phyloP scores from a whole-genome alignment of 1,140 invertebrate species.

The Sitobion miscanthi region DNA sequence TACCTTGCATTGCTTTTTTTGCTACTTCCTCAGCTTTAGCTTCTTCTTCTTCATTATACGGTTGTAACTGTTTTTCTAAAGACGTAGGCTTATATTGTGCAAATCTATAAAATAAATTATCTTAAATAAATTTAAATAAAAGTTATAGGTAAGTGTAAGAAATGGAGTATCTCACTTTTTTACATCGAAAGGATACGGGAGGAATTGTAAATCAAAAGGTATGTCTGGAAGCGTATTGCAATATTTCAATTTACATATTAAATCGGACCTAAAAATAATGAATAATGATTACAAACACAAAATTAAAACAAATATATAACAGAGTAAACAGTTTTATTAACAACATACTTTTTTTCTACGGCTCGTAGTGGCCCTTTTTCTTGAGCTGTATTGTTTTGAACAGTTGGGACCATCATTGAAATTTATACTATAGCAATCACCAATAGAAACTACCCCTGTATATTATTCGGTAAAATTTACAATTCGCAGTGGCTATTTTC shows the following conservation, averaged over 20 bases:
- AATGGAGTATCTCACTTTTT: slow-evolving; percentile 67
- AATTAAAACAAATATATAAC: too few species aligned
- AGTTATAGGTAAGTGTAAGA: neutral
- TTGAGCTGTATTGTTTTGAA: slow-evolving; percentile 57
- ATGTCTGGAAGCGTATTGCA: slow-evolving; percentile 96
- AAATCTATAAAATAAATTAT: slow-evolving; percentile 30
- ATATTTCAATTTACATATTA: slow-evolving; percentile 93
- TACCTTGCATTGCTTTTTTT: slow-evolving; percentile 57
- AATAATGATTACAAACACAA: neutral
- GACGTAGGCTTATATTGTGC: too few species aligned
- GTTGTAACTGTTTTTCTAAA: too few species aligned
- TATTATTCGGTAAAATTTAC: too few species aligned
- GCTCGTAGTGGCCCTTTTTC: slow-evolving; percentile 58
- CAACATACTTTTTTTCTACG: slow-evolving; percentile 57
- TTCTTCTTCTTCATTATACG: too few species aligned
- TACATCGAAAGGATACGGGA: slow-evolving; percentile 94
- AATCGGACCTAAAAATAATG: slow-evolving; percentile 75
- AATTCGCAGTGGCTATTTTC: too few species aligned
- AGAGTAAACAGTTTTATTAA: neutral
- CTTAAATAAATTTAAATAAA: slow-evolving; percentile 39
- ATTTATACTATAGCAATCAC: too few species aligned
- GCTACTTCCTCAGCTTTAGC: slow-evolving; percentile 66
- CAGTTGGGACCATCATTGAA: slow-evolving; percentile 57
- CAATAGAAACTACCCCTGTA: too few species aligned
- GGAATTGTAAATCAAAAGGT: slow-evolving; percentile 98